Base-by-base conservation (phyloP, 2,797 vertebrate genomes). In the Coccyzus lansbergi region DNA sequence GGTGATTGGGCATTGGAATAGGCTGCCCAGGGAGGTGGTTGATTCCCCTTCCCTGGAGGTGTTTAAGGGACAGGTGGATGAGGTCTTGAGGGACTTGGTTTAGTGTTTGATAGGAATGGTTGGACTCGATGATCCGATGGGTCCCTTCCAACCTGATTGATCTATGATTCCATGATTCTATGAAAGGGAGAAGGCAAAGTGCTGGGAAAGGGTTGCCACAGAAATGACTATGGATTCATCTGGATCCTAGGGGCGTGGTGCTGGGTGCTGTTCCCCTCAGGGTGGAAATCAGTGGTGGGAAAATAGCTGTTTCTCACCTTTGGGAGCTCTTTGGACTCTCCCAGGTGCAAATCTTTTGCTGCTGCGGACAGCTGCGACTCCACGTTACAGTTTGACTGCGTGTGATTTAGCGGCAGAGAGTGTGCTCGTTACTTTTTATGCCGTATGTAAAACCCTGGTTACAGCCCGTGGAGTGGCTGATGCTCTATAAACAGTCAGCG, bases 291-390 rank as follows among this genome's bases (percentile, higher is more conserved):
- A 52, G 29, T 8, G 2, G 46, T 6, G 34, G 2, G 0, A 8
- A 7, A 40, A 67, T 40, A 19, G 29, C 26, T 31, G 4, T 10
- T 62, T 60, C 21, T 48, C 5, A 0, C 36, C 77, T 72, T 46
- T 15, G 2, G 82, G 63, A 72, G 80, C 25, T 36, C 2, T 40
- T 31, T 7, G 26, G 55, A 9, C 56, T 84, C 46, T 86, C 36
- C 48, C 33, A 14, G 8, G 60, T 9, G 12, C 0, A 0, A 65
- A 6, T 15, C 10, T 48, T 77, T 52, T 16, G n/a, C 69, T 0
- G 0, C 65, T 44, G 63, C 0, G 1, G 67, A 22, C 7, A 16
- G n/a, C 26, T 67, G 38, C 1, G 3, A 36, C 58, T 63, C 34
- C 51, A 15, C 5, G 5, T 33, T 52, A n/a, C 12, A 2, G 53